Conservation (phyloP, 2,888 invertebrate genomes). For the Didymodactylos carnosus region DNA sequence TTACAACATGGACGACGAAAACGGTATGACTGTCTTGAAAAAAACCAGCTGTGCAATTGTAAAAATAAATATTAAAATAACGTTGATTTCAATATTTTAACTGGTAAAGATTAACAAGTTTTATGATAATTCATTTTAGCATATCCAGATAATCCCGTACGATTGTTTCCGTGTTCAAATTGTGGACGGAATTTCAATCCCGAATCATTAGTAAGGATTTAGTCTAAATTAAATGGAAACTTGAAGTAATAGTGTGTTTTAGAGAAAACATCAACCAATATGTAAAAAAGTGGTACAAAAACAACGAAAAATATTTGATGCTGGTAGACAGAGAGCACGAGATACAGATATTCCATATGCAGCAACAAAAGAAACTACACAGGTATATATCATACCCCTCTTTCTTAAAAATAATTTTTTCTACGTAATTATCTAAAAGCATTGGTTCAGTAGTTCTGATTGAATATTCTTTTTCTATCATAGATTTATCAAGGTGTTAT, state of each 20-base stretch:
- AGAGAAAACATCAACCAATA: slow-evolving; percentile 57
- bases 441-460: no score
- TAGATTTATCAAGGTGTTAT: not conserved
- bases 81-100: no score
- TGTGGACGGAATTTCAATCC: slow-evolving; percentile 66
- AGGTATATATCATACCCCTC: not conserved
- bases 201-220: slow-evolving; percentile 41
- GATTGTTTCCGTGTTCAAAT: slow-evolving; percentile 51
- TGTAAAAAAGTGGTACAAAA: slow-evolving; percentile 55
- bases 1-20: not conserved
- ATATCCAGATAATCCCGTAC: not conserved
- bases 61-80: not conserved
- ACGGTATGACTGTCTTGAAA: not conserved
- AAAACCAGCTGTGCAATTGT: not conserved
- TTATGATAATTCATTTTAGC: no score
- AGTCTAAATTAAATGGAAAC: not conserved
- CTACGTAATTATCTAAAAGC: not conserved
- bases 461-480: not conserved
- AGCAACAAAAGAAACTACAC: slow-evolving; percentile 10
- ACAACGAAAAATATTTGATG: slow-evolving; percentile 72
- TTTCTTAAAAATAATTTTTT: not conserved
- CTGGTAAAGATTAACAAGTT: no score
- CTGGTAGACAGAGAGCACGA: slow-evolving; percentile 59
- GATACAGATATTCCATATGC: slow-evolving; percentile 28
- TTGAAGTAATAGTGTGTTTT: not conserved